Percentiles rank a stretch among this genome's conserved stretches.
Evolutionary conservation across 2,888 invertebrate species (phyloP).

Genomic region (Andrena bicolor): DNA sequence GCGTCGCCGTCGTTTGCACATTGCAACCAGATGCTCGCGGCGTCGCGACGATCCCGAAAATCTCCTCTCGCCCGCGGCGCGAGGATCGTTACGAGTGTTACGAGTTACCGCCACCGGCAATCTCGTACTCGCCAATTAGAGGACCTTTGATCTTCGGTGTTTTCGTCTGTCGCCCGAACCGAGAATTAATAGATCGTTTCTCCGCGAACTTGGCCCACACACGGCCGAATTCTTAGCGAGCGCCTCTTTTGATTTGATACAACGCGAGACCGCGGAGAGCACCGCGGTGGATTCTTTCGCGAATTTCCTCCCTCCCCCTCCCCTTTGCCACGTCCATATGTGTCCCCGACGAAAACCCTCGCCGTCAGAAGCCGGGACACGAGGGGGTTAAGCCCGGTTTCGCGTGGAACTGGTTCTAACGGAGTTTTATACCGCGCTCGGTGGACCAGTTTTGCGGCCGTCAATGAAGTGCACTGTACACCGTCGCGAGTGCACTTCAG

Average conservation of each 20-base stretch:
- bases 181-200: slow-evolving; percentile 15
- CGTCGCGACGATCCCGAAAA: background rate
- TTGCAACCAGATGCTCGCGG: background rate
- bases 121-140: slow-evolving; percentile 1
- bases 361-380: background rate
- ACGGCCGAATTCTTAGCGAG: background rate
- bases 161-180: background rate
- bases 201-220: background rate
- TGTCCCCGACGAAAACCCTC: slow-evolving; percentile 6
- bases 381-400: slow-evolving; percentile 47
- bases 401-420: slow-evolving; percentile 69
- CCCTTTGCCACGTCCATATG: background rate
- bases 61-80: background rate
- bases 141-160: background rate
- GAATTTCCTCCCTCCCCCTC: background rate
- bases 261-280: background rate
- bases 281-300: slow-evolving; percentile 10
- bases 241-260: background rate
- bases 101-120: background rate
- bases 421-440: slow-evolving; percentile 66
- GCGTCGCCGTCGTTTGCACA: no score
- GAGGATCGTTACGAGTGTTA: background rate
- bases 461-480: slow-evolving; percentile 72
- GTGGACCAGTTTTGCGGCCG: slow-evolving; percentile 69
- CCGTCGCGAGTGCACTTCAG: slow-evolving; percentile 54